Evolutionary conservation across 1,140 invertebrate species (phyloP).

Genomic region (Tetramorium alpestre): DNA sequence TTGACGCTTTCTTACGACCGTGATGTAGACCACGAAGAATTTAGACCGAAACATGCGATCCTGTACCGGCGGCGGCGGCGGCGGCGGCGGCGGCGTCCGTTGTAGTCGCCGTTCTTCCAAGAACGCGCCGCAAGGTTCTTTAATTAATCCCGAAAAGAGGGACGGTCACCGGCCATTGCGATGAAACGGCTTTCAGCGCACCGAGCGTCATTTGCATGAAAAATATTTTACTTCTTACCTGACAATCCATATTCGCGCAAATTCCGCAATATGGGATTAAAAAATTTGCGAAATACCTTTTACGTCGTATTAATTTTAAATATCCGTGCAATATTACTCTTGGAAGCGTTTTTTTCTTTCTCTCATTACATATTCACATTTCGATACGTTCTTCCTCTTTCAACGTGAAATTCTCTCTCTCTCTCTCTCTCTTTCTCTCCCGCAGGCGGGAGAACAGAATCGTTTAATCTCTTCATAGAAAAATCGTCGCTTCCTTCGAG

Average conservation of each 20-base stretch:
- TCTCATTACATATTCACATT: not conserved
- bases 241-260: not conserved
- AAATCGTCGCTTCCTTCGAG: slow-evolving; percentile 54
- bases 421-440: not conserved
- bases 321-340: not conserved
- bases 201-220: slow-evolving; percentile 22
- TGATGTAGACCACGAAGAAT: slow-evolving; percentile 29
- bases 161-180: slow-evolving; percentile 17
- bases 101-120: not conserved
- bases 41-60: slow-evolving; percentile 35
- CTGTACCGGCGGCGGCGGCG: not conserved
- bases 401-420: slow-evolving; percentile 11
- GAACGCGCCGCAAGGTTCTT: slow-evolving; percentile 37
- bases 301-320: not conserved
- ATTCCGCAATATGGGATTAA: slow-evolving; percentile 6
- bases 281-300: not conserved
- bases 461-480: slow-evolving; percentile 68
- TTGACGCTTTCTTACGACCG: slow-evolving; percentile 38
- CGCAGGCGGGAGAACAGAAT: not conserved
- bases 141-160: slow-evolving; percentile 49
- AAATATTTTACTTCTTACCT: slow-evolving; percentile 8
- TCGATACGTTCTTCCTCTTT: not conserved
- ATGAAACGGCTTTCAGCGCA: slow-evolving; percentile 13
- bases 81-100: not conserved
- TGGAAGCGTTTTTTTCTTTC: not conserved